A percentile compares a stretch with the other conserved stretches of the same genome.
Conservation (phyloP, 1,140 invertebrate genomes). For the Parasteatoda tepidariorum region DNA sequence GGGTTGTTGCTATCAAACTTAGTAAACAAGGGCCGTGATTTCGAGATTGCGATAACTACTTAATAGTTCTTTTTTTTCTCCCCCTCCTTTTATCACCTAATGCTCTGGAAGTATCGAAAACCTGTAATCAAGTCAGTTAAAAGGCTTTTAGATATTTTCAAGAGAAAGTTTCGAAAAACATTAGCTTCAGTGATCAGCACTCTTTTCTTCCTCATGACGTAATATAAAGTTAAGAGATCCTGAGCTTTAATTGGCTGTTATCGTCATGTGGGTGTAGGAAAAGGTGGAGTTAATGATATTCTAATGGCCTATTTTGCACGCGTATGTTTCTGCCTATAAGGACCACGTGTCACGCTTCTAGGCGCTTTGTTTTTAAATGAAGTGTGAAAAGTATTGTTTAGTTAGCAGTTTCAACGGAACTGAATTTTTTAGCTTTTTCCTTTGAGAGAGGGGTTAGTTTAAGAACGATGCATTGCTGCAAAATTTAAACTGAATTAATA, state of each 20-base stretch:
- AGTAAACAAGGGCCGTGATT: too few relatives aligned
- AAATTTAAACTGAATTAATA: too few relatives aligned
- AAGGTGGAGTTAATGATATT: constrained; percentile 35
- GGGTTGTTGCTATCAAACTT: too few relatives aligned
- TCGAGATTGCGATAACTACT: too few relatives aligned
- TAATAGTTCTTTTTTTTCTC: too few relatives aligned
- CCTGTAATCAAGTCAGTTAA: background rate
- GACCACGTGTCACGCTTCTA: constrained; percentile 17
- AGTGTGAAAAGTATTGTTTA: constrained; percentile 14
- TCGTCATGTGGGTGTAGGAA: background rate
- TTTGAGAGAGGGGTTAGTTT: too few relatives aligned
- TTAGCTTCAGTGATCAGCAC: background rate
- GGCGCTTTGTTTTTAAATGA: background rate
- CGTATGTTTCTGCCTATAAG: background rate
- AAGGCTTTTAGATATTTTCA: background rate
- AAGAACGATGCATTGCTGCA: too few relatives aligned
- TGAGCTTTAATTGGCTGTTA: constrained; percentile 40
- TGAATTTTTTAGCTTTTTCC: too few relatives aligned
- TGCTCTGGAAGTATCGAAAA: background rate
- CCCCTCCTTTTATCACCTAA: too few relatives aligned
- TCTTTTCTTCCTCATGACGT: background rate
- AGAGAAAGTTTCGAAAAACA: background rate
- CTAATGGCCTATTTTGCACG: constrained; percentile 38
- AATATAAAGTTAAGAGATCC: constrained; percentile 36
- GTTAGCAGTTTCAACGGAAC: background rate